These are phyloP conservation scores for Acanthosepion esculentum DNA, from an alignment of 2,888 invertebrate genomes.

Conservation along the genomic window DNA sequence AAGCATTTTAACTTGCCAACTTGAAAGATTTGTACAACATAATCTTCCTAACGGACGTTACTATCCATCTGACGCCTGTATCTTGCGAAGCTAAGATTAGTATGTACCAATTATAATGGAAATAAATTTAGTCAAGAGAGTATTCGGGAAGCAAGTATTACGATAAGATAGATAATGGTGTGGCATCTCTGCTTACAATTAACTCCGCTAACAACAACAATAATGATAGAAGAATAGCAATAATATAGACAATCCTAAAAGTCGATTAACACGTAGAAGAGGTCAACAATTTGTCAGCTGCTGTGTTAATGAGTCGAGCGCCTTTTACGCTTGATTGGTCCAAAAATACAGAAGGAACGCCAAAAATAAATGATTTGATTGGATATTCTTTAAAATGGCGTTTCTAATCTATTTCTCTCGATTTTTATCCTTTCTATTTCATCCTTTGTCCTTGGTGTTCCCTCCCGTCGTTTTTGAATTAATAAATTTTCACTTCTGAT, in stretches of 20 bases:
- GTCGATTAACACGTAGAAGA: constrained; percentile 4
- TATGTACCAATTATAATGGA: no score
- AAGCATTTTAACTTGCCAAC: no score
- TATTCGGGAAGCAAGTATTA: no score
- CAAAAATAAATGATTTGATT: constrained; percentile 21
- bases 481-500: constrained; percentile 17
- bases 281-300: background rate
- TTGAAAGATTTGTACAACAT: no score
- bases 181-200: no score
- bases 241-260: background rate
- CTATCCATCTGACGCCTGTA: no score
- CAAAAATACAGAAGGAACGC: background rate
- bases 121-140: no score
- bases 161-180: no score
- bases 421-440: background rate
- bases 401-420: background rate
- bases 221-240: background rate
- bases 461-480: background rate
- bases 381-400: constrained; percentile 20
- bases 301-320: no score
- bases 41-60: no score
- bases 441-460: background rate
- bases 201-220: background rate
- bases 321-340: background rate
- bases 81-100: no score